Evolutionary conservation across 2,888 invertebrate species (phyloP), one percentile per base, ranked within the genome.

Genomic region (Volucella bombylans): DNA sequence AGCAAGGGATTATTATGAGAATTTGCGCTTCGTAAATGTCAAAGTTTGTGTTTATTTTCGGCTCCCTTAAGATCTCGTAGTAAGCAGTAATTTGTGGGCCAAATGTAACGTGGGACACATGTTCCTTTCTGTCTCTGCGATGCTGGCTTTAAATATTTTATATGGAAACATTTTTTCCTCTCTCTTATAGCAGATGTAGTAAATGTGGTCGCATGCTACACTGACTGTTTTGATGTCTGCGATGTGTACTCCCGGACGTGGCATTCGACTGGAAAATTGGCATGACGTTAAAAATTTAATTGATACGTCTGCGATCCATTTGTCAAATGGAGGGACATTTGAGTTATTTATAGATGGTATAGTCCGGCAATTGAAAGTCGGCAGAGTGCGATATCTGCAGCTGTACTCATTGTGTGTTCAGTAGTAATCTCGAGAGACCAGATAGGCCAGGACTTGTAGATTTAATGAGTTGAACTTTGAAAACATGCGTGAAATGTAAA

Each of bases 231-330:
- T 55, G 69, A 69, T 74, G 69, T 69, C 69, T 76, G 76, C 47
- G 41, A 15, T 14, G 8, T 8, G n/a, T 49, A 31, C 15, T 49
- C 69, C 49, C 47, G 72, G 83, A 76, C 80, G 55, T 61, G 65
- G 71, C 76, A 76, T 61, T 67, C 80, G 47, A 55, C 80, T 76
- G 71, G 83, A 76, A 85, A 85, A 85, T 85, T 85, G 71, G 80
- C 76, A 80, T 76, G 83, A 67, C 76, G 81, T 71, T 76, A 76
- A 67, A 71, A 80, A 76, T 71, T 85, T 67, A 85, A 80, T 85
- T 85, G 74, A 80, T 71, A 71, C 41, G 83, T 69, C 65, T 83
- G 74, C 71, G 45, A 67, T 55, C n/a, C 62, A 50, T 76, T 80
- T 83, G 80, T 71, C 62, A 57, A 72, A 72, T 62, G 38, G 55